These are phyloP conservation scores for Mandrillus leucophaeus DNA, from an alignment of 2,113 vertebrate genomes.

Conservation along the genomic window DNA sequence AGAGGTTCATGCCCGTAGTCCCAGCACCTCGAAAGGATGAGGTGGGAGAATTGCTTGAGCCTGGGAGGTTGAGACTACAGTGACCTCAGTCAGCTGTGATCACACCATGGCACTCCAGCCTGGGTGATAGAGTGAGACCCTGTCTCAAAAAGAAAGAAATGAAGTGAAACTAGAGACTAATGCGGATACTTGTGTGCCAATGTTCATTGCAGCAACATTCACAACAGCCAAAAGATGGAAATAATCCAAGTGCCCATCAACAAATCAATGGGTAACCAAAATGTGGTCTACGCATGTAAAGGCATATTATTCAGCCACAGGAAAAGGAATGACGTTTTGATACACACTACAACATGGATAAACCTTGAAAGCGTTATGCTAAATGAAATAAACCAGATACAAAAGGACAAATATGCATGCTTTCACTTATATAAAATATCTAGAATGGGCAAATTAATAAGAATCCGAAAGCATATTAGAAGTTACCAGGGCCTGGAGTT, in stretches of 20 bases:
- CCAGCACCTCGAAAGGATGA: too few species aligned
- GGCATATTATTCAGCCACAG: neutral
- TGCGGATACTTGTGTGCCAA: neutral
- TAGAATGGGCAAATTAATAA: neutral
- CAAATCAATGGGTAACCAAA: neutral
- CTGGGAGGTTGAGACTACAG: too few species aligned
- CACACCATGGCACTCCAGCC: too few species aligned
- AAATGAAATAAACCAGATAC: neutral
- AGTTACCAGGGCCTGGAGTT: neutral
- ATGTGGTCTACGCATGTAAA: accelerated
- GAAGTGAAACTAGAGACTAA: neutral
- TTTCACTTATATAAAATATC: neutral
- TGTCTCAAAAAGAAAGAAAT: too few species aligned
- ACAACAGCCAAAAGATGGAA: neutral
- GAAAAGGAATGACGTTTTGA: neutral
- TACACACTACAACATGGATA: neutral
- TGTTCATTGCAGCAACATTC: neutral
- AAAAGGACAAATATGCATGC: neutral
- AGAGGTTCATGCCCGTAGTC: too few species aligned
- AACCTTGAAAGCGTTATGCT: too few species aligned
- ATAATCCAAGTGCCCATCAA: too few species aligned
- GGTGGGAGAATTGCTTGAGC: too few species aligned
- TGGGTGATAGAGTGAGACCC: too few species aligned
- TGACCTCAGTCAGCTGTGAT: too few species aligned
- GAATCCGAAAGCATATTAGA: neutral